Percentiles rank a stretch among this genome's conserved stretches.
phyloP scores from a whole-genome alignment of 2,888 invertebrate genomes.

The Folsomia candida region DNA sequence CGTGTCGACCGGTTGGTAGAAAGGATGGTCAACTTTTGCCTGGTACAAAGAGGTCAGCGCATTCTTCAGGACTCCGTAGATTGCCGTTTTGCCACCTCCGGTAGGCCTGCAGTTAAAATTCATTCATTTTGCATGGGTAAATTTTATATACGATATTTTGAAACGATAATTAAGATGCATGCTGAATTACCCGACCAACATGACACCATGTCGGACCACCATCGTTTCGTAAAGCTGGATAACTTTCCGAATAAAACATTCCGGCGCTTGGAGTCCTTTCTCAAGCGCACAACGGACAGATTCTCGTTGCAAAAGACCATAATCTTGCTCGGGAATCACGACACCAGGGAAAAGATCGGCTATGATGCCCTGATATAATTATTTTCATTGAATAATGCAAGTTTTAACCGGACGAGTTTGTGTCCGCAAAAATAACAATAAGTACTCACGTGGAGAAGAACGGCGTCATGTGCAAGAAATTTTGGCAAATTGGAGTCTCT shows the following conservation, averaged over 20 bases:
- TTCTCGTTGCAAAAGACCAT: slow-evolving; percentile 67
- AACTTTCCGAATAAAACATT: slow-evolving; percentile 68
- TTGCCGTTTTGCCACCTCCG: slow-evolving; percentile 79
- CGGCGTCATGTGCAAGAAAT: slow-evolving; percentile 78
- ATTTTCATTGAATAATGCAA: too few relatives aligned
- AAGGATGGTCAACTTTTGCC: slow-evolving; percentile 61
- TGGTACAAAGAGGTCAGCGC: slow-evolving; percentile 67
- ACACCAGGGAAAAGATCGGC: slow-evolving; percentile 87
- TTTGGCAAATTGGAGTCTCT: slow-evolving; percentile 88
- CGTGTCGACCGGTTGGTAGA: slow-evolving; percentile 71
- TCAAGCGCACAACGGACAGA: slow-evolving; percentile 59
- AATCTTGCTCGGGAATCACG: slow-evolving; percentile 72
- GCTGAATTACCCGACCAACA: slow-evolving; percentile 92
- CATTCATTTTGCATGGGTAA: background rate
- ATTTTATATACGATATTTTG: background rate
- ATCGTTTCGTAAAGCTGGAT: slow-evolving; percentile 87
- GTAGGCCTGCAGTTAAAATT: too few relatives aligned
- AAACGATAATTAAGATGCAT: too few relatives aligned
- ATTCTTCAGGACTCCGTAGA: slow-evolving; percentile 68
- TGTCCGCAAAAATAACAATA: too few relatives aligned
- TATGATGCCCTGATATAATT: slow-evolving; percentile 76
- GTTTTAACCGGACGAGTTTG: too few relatives aligned
- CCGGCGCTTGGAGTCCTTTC: slow-evolving; percentile 66
- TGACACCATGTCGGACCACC: slow-evolving; percentile 87
- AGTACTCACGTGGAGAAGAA: slow-evolving; percentile 75